Conservation (phyloP, 2,797 vertebrate genomes). For the Sebastes jordani region DNA sequence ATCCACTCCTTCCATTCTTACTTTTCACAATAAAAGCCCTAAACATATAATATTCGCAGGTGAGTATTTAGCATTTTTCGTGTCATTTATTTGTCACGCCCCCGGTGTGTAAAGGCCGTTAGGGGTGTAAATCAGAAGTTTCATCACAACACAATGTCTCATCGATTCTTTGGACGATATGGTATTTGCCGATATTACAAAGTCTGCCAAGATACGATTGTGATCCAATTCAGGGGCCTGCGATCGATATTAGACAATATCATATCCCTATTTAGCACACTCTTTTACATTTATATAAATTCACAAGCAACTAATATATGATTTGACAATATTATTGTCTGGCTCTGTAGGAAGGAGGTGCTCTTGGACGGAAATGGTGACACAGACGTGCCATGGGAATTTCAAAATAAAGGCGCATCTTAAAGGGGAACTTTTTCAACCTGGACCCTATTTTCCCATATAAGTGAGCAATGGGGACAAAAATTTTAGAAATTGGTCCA, state of each 20-base stretch:
- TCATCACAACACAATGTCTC: background rate
- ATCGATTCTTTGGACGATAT: background rate
- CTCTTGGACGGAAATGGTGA: background rate
- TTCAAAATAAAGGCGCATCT: background rate
- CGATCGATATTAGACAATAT: background rate
- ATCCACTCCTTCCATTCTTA: background rate
- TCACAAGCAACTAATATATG: background rate
- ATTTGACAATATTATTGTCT: background rate
- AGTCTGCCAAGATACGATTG: background rate
- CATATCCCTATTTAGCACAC: background rate
- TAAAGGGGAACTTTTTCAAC: background rate
- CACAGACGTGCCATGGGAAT: background rate
- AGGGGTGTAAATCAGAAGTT: too few relatives aligned
- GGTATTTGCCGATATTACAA: background rate
- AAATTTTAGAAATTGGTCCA: too few relatives aligned
- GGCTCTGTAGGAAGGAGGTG: background rate
- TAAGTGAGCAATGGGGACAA: too few relatives aligned
- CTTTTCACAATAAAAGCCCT: background rate
- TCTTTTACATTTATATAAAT: background rate
- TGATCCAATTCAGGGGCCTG: background rate
- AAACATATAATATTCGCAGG: rapidly evolving
- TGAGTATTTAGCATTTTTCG: too few relatives aligned
- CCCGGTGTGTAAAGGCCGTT: too few relatives aligned
- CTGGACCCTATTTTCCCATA: too few relatives aligned
- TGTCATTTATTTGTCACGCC: too few relatives aligned